Base-by-base conservation (phyloP, 2,113 vertebrate genomes). In the Calonectris borealis region DNA sequence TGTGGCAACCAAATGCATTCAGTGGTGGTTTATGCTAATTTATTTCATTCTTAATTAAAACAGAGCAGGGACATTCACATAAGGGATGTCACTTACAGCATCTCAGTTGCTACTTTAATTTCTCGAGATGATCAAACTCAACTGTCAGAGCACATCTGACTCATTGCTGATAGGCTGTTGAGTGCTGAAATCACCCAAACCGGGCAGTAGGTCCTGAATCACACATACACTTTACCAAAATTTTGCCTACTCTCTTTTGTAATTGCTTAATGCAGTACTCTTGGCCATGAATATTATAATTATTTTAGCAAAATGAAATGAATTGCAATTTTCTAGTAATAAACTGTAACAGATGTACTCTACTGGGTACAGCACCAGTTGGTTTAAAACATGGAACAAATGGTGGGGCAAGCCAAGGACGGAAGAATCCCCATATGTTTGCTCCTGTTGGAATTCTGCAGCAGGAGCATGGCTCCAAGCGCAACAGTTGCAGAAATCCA, bases 291-390 rank as follows among this genome's bases (percentile, higher is more conserved):
- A 83, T 93, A 94, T 94, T 95, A 91, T 90, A 97, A 97, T 96
- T 96, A 97, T 96, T 96, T 94, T 77, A 94, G 90, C 83, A 96
- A 94, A 90, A 81, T 64, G 65, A 96, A 97, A 95, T 97, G 91
- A 97, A 96, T 96, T 97, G 96, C 94, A 96, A 93, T 97, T 97
- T 96, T 89, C 95, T 95, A 91, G 96, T 91, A 96, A 95, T 95
- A 94, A 96, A 94, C 93, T 66, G 87, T 89, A 97, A 97, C 96
- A 97, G 95, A 98, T 98, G 96, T 97, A 97, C 94, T 96, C 96
- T 90, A 96, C 93, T 97, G 96, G 94, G 95, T 95, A 97, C 69
- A 82, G 94, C 90, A 96, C 95, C 96, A 97, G 96, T 97, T 97
- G 96, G 94, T 98, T 95, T 83, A 90, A 94, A 95, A 85, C 7